Evolutionary conservation across 2,888 invertebrate genomes (phyloP), one percentile per base, ranked within the genome.

Genomic region (Geotrupes spiniger): DNA sequence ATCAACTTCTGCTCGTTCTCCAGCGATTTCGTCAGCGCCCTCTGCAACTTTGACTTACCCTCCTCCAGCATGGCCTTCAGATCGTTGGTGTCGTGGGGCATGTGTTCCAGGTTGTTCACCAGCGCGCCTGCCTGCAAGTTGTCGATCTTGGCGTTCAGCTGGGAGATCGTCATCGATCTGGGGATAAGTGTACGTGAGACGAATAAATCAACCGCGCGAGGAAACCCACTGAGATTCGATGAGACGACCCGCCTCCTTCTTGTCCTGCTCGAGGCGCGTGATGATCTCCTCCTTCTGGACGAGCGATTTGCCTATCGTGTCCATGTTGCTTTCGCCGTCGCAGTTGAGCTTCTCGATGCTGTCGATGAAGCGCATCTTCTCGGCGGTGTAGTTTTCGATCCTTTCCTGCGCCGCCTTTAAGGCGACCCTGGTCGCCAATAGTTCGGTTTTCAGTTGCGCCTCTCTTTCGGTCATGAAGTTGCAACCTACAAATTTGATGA

Each of bases 1-100:
- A 74, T 65, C 45, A 83, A 62, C 49, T 65, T 68, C 40, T 65
- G 65, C 46, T 73, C 71, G 49, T 66, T 66, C 14, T 72, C 70
- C 44, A 69, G 49, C 2, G 60, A 59, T 45, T 61, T 63, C 17
- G 54, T 53, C 8, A 61, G 42, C 0, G 59, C 56, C 12, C 59
- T 53, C 41, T 63, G 61, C 27, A 71, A 50, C 51, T 71, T 70
- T 1, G 56, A 48, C 43, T 63, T 63, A 2, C 69, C 68, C 39
- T 71, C 70, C 28, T 65, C 66, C 11, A 70, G 57, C 66, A 70
- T 66, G 11, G 54, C 53, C 36, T 68, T 65, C 21, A 71, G 53
- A 29, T 70, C 66, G 11, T 58, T 61, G 4, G 63, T 62, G 3
- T 66, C 66, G 41, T 64, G 61, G 9, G 63, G 47, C 2, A 58